Percentiles rank a stretch among this genome's conserved stretches.
phyloP scores from a whole-genome alignment of 2,113 vertebrate species.

The Channa argus region DNA sequence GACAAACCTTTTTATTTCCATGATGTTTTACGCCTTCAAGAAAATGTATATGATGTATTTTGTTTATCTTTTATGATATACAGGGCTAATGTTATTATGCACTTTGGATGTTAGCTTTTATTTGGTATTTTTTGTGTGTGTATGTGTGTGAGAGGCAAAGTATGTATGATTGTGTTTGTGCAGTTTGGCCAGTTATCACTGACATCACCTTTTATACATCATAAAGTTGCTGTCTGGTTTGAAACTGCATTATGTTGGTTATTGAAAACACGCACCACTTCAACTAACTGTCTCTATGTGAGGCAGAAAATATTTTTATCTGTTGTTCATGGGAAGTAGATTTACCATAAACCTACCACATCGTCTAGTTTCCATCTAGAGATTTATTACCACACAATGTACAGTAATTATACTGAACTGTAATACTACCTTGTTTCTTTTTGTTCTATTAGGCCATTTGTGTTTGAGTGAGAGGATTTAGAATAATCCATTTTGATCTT shows the following conservation, averaged over 20 bases:
- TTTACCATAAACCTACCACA: slow-evolving; percentile 41
- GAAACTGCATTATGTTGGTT: slow-evolving; percentile 50
- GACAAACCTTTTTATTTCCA: slow-evolving; percentile 41
- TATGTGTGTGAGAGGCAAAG: slow-evolving; percentile 4
- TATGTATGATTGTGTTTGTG: slow-evolving; percentile 37
- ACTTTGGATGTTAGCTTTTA: slow-evolving; percentile 77
- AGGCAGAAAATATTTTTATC: slow-evolving; percentile 42
- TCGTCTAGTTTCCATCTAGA: slow-evolving; percentile 48
- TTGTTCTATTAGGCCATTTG: slow-evolving; percentile 17
- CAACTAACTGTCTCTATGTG: slow-evolving; percentile 29
- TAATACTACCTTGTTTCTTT: slow-evolving; percentile 19
- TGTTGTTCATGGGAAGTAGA: slow-evolving; percentile 24
- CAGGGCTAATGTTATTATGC: slow-evolving; percentile 77
- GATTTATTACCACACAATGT: slow-evolving; percentile 1
- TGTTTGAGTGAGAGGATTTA: background rate
- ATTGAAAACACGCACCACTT: slow-evolving; percentile 61
- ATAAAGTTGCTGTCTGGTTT: slow-evolving; percentile 35
- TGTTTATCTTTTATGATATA: slow-evolving; percentile 71
- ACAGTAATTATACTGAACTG: slow-evolving; percentile 33
- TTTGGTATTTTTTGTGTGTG: slow-evolving; percentile 40
- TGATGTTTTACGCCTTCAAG: slow-evolving; percentile 47
- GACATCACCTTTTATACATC: slow-evolving; percentile 39
- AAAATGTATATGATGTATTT: slow-evolving; percentile 67
- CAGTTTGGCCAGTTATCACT: slow-evolving; percentile 64
- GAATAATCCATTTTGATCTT: slow-evolving; percentile 12